Evolutionary conservation across 2,797 vertebrate species (phyloP), one percentile per base, ranked within the genome.

Genomic region (Rhabdophis nuchalis): DNA sequence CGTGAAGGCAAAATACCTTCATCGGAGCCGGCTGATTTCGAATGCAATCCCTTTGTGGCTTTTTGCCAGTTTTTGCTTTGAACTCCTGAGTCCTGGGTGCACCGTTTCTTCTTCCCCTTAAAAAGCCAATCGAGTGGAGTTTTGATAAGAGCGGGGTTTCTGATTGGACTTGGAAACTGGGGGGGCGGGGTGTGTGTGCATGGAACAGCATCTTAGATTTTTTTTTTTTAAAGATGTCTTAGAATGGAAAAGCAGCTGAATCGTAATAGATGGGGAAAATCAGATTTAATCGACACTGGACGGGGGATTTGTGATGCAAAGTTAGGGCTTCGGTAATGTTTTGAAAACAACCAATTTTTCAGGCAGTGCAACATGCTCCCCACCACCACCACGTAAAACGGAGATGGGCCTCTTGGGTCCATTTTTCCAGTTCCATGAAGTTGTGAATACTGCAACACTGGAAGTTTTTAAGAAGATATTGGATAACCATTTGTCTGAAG

Each of bases 61-160:
- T 94, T 93, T 93, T 91, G 93, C 12, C 54, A 86, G 64, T 13
- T 53, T 57, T 86, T 18, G n/a, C 52, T 85, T 95, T 94, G 96
- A 93, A 95, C 91, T 94, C 72, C 77, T 68, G 89, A 94, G 93
- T 87, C 46, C 85, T n/a, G 95, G 93, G 93, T 96, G 95, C 86
- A 53, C 41, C n/a, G 82, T n/a, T 25, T 1, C 1, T 58, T 57
- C 85, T 50, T 52, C 95, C 96, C 96, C 96, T 94, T 95, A 95
- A 94, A 95, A 96, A 96, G 95, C 97, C 97, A 98, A 98, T 98
- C 97, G 96, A 96, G 96, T 96, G 94, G 96, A 96, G 95, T 95
- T 96, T 96, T 95, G 95, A 95, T 96, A 96, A 96, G 96, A 95
- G 93, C 96, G 93, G 94, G 96, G 96, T 96, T 97, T 94, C 97